Conservation (phyloP, 2,113 vertebrate genomes). For the Heloderma charlesbogerti region DNA sequence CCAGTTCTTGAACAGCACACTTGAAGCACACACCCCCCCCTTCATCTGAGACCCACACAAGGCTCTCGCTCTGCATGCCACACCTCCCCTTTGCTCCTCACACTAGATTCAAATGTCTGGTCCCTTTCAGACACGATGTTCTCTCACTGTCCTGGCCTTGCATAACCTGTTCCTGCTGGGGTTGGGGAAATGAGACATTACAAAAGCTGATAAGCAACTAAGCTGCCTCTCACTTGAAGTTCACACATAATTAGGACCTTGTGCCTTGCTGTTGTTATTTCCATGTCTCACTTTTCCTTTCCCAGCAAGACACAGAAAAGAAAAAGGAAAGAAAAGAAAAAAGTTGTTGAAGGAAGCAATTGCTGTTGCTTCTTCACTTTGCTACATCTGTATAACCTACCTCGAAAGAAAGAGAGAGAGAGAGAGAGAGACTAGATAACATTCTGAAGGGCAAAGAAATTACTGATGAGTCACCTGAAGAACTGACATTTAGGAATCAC, state of each 20-base stretch:
- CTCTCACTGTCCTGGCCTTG: constrained; percentile 12
- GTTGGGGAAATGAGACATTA: constrained; percentile 46
- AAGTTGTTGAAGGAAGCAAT: constrained; percentile 67
- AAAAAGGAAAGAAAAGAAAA: constrained; percentile 16
- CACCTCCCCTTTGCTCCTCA: constrained; percentile 38
- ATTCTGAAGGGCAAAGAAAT: constrained; percentile 19
- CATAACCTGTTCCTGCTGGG: constrained; percentile 60
- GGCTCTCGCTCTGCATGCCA: constrained; percentile 14
- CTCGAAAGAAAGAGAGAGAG: constrained; percentile 41
- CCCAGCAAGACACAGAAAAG: constrained; percentile 29
- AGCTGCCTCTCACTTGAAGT: constrained; percentile 55
- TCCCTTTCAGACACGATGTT: constrained; percentile 39
- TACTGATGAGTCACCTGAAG: neutral
- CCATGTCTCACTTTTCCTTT: constrained; percentile 47
- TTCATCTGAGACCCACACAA: neutral
- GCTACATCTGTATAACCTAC: constrained; percentile 52
- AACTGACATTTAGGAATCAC: neutral
- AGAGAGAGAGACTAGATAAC: constrained; percentile 26
- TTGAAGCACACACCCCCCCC: too few species aligned
- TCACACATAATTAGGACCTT: constrained; percentile 55
- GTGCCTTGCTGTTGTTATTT: neutral
- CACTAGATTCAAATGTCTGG: constrained; percentile 48
- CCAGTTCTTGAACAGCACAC: neutral
- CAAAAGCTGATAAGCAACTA: constrained; percentile 31
- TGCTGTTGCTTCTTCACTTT: constrained; percentile 62